Conservation (phyloP, 2,113 vertebrate genomes). For the Garra rufa region DNA sequence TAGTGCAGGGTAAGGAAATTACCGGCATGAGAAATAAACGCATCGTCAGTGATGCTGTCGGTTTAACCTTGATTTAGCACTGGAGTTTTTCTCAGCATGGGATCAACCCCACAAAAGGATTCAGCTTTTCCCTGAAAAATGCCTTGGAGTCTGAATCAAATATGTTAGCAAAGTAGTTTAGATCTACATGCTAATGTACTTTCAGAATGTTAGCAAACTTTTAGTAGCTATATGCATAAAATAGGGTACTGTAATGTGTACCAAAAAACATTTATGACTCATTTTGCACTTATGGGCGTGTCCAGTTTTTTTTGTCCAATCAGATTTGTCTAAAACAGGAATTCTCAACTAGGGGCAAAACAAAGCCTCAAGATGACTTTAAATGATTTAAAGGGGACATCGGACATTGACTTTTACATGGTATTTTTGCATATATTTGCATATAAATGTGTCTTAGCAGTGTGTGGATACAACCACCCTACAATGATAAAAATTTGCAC, state of each 20-base stretch:
- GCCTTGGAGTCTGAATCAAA: not conserved
- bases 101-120: not conserved
- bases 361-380: not conserved
- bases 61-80: conserved; percentile 34
- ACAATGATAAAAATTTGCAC: too few relatives aligned
- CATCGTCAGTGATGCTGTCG: not conserved
- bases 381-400: not conserved
- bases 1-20: conserved; percentile 35
- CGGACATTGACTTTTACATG: too few relatives aligned
- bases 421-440: too few relatives aligned
- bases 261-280: not conserved
- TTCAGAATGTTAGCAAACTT: too few relatives aligned
- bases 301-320: not conserved
- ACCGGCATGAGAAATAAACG: not conserved
- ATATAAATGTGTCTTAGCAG: too few relatives aligned
- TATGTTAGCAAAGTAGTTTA: not conserved
- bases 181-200: not conserved
- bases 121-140: not conserved
- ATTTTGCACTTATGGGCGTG: not conserved
- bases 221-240: too few relatives aligned
- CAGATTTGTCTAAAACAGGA: not conserved
- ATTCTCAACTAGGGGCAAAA: not conserved
- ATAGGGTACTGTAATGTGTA: not conserved
- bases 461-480: too few relatives aligned
- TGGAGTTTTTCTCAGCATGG: not conserved